phyloP scores from a whole-genome alignment of 2,113 vertebrate genomes.

The Hippocampus guttulatus region DNA sequence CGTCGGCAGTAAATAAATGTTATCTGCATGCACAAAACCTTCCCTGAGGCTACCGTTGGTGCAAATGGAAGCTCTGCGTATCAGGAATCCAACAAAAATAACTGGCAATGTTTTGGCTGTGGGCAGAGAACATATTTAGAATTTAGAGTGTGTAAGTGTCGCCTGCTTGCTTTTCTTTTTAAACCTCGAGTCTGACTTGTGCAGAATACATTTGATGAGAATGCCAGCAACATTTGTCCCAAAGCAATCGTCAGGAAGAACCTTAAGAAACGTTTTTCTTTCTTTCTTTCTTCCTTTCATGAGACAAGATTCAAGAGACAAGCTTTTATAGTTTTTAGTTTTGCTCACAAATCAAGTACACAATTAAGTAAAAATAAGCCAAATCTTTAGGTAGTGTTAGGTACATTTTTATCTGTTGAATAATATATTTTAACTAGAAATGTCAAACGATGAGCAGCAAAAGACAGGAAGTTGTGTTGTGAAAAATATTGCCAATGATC shows the following conservation, averaged over 20 bases:
- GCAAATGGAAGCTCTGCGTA: slow-evolving; percentile 8
- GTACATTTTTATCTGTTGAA: no score
- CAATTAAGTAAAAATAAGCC: no score
- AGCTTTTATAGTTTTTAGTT: no score
- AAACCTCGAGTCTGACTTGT: slow-evolving; percentile 30
- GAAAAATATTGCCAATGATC: neutral
- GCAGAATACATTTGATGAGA: slow-evolving; percentile 23
- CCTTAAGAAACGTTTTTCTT: slow-evolving; percentile 12
- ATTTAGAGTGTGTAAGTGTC: slow-evolving; percentile 24
- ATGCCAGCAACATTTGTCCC: slow-evolving; percentile 27
- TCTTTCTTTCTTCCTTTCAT: neutral
- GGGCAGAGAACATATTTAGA: slow-evolving; percentile 25
- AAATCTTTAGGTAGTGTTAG: no score
- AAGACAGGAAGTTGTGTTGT: neutral
- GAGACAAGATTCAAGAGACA: no score
- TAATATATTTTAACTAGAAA: neutral
- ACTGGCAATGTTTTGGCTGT: slow-evolving; percentile 31
- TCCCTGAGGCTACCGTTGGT: neutral
- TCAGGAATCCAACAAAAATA: slow-evolving; percentile 20
- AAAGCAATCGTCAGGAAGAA: slow-evolving; percentile 5
- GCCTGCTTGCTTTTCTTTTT: slow-evolving; percentile 39
- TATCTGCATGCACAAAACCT: slow-evolving; percentile 2
- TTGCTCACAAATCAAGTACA: no score
- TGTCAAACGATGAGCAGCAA: neutral
- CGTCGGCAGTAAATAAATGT: neutral